phyloP scores from a whole-genome alignment of 2,113 vertebrate genomes.

The Pimephales promelas region DNA sequence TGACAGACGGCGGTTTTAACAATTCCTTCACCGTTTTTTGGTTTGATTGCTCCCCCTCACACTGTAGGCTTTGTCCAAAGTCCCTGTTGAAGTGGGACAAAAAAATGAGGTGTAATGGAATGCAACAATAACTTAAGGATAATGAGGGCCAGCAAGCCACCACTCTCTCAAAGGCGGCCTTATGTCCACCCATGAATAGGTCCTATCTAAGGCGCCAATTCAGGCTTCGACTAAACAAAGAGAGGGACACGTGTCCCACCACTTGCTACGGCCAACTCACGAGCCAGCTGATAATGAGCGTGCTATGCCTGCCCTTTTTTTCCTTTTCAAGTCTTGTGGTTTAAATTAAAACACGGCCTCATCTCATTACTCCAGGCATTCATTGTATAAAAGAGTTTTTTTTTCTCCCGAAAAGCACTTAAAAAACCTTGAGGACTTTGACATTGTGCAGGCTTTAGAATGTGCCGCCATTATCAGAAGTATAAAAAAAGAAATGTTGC shows the following conservation, averaged over 20 bases:
- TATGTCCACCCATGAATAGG: conserved; percentile 52
- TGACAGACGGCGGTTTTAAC: not conserved
- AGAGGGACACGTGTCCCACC: conserved; percentile 46
- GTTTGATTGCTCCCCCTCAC: conserved; percentile 17
- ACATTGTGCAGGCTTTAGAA: not conserved
- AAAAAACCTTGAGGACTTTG: not conserved
- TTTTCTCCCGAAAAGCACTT: not conserved
- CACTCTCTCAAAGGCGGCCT: conserved; percentile 42
- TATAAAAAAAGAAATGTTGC: not conserved
- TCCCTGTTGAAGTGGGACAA: conserved; percentile 7
- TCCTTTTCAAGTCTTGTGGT: conserved; percentile 44
- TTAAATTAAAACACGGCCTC: conserved; percentile 27
- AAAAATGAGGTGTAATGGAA: conserved; percentile 53
- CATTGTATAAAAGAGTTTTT: conserved; percentile 29
- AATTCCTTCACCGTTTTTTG: not conserved
- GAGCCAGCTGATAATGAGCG: conserved; percentile 34
- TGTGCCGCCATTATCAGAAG: not conserved
- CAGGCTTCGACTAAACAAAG: conserved; percentile 34
- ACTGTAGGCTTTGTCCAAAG: conserved; percentile 38
- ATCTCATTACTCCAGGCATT: conserved; percentile 13
- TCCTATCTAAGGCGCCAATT: conserved; percentile 26
- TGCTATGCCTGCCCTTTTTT: conserved; percentile 33
- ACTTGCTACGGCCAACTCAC: conserved; percentile 23
- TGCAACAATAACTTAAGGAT: conserved; percentile 44
- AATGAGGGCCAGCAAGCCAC: conserved; percentile 39